These are phyloP conservation scores for Xestia sexstrigata DNA, from an alignment of 2,888 invertebrate species.

Conservation along the genomic window DNA sequence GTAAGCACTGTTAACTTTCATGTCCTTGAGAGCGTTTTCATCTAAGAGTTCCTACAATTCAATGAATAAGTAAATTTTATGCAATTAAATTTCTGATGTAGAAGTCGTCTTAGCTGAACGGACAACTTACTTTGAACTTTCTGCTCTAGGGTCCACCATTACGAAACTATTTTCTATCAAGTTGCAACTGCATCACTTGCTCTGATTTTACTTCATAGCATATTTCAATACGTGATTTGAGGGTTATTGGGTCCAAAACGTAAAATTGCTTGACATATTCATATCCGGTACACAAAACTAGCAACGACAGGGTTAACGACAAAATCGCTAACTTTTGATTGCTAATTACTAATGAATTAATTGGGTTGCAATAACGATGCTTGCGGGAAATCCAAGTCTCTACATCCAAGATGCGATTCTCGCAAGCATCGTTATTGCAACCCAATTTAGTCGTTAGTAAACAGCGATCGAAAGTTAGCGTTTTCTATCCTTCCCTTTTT, in stretches of 20 bases:
- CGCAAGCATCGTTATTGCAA: no score
- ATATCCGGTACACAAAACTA: not conserved
- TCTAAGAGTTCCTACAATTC: constrained; percentile 50
- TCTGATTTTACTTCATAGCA: constrained; percentile 30
- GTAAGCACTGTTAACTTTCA: constrained; percentile 10
- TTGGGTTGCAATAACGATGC: no score
- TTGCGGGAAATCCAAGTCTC: no score
- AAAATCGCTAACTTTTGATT: no score
- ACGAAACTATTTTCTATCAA: constrained; percentile 58
- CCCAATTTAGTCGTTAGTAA: no score
- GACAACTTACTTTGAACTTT: constrained; percentile 61
- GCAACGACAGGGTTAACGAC: not conserved
- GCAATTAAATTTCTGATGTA: constrained; percentile 63
- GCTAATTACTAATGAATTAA: no score
- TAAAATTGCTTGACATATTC: not conserved
- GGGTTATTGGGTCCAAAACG: not conserved
- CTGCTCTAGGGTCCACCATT: constrained; percentile 55
- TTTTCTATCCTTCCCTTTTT: no score
- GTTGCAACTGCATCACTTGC: constrained; percentile 54
- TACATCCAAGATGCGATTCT: no score
- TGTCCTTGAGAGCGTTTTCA: constrained; percentile 34
- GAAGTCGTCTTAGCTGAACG: constrained; percentile 54
- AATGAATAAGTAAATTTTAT: constrained; percentile 70
- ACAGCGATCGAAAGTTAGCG: no score
- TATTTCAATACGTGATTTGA: constrained; percentile 7